phyloP scores from a whole-genome alignment of 1,140 invertebrate genomes.

The Patella vulgata region DNA sequence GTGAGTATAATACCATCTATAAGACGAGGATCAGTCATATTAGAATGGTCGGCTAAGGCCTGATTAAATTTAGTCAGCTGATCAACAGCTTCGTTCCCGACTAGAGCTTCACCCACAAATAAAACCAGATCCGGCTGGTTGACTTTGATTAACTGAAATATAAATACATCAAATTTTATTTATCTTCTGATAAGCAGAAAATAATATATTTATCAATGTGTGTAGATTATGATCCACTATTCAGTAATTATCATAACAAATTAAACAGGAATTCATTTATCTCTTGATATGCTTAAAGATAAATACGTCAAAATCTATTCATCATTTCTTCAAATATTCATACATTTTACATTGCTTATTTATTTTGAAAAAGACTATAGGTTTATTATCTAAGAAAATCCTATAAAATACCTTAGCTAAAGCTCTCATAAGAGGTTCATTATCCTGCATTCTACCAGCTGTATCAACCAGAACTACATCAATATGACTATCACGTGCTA shows the following conservation, averaged over 20 bases:
- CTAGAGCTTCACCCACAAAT: conserved; percentile 98
- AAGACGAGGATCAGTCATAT: conserved; percentile 71
- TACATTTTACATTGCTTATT: no score
- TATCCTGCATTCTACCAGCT: conserved; percentile 99
- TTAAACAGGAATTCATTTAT: no score
- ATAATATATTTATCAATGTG: no score
- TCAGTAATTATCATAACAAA: no score
- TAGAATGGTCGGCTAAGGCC: conserved; percentile 78
- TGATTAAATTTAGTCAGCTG: conserved; percentile 99
- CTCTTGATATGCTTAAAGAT: no score
- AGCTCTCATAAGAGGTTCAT: conserved; percentile 97
- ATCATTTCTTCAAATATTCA: no score
- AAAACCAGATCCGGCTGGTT: conserved; percentile 98
- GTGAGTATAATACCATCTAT: conserved; percentile 98
- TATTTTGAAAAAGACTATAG: no score
- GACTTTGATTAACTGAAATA: conserved; percentile 76
- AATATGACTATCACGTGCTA: conserved; percentile 78
- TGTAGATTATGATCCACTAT: no score
- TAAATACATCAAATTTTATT: no score
- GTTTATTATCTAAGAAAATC: no score
- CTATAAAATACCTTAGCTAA: conserved; percentile 89
- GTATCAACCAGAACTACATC: conserved; percentile 98
- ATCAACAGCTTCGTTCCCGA: conserved; percentile 99
- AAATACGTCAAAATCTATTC: no score
- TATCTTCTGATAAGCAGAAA: no score